Evolutionary conservation across 2,888 invertebrate species (phyloP).

Genomic region (Trilocha varians): DNA sequence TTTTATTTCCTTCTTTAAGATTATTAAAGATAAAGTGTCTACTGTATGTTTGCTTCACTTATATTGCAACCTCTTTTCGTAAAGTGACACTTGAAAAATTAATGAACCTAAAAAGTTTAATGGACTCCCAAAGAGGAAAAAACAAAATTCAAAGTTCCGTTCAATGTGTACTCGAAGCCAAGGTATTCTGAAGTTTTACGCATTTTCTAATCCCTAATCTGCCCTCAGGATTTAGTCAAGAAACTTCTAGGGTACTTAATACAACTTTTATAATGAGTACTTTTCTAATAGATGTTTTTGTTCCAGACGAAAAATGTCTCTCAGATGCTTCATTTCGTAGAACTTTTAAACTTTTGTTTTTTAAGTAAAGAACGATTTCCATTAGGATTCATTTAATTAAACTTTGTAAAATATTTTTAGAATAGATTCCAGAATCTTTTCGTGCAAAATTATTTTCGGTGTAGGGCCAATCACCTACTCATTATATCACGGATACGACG

Average conservation of each 20-base stretch:
- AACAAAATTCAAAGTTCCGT: neutral
- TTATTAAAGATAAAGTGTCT: no score
- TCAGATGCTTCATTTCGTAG: neutral
- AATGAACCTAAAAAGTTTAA: conserved; percentile 2
- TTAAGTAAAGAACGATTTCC: no score
- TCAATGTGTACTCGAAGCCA: neutral
- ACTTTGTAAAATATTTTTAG: neutral
- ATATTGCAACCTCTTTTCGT: conserved; percentile 4
- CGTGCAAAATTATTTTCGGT: no score
- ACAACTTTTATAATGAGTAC: neutral
- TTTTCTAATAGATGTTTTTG: neutral
- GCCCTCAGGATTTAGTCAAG: neutral
- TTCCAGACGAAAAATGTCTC: neutral
- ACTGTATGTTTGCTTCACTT: conserved; percentile 19
- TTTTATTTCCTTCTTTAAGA: no score
- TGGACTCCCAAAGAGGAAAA: neutral
- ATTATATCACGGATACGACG: no score
- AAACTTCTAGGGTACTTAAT: neutral
- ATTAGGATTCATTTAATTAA: neutral
- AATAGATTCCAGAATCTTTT: no score
- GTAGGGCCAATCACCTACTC: no score
- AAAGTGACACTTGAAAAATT: conserved; percentile 5
- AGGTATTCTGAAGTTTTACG: neutral
- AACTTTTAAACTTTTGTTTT: neutral
- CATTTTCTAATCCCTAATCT: neutral